A percentile compares a stretch with the other conserved stretches of the same genome.
Conservation (phyloP, 2,113 vertebrate genomes). For the Cottus gobio region DNA sequence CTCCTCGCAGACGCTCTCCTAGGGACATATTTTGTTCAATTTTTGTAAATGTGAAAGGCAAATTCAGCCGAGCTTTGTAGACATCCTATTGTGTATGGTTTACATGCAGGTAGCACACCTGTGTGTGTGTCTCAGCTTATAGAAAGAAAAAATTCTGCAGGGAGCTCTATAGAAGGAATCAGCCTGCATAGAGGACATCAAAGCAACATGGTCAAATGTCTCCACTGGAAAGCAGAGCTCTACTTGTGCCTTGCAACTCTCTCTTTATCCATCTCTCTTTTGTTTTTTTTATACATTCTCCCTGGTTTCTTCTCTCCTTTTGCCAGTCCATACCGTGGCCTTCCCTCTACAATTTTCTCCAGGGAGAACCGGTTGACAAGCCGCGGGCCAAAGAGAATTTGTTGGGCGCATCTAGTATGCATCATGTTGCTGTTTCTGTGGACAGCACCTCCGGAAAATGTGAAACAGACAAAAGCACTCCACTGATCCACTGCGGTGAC, state of each 20-base stretch:
- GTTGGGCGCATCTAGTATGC: conserved; percentile 66
- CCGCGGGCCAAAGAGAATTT: conserved; percentile 65
- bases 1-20: conserved; percentile 23
- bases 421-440: conserved; percentile 48
- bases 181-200: conserved; percentile 55
- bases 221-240: conserved; percentile 44
- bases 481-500: neutral
- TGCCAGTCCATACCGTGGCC: conserved; percentile 40
- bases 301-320: conserved; percentile 50
- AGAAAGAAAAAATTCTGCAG: conserved; percentile 26
- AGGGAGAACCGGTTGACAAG: conserved; percentile 59
- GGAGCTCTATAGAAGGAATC: conserved; percentile 42
- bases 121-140: conserved; percentile 55
- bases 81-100: conserved; percentile 38
- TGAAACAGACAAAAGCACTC: conserved; percentile 11
- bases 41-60: conserved; percentile 50
- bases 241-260: conserved; percentile 7
- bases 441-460: conserved; percentile 29
- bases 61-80: conserved; percentile 63
- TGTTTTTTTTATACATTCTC: conserved; percentile 13
- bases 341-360: conserved; percentile 38
- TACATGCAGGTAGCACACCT: conserved; percentile 53
- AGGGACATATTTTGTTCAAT: conserved; percentile 45
- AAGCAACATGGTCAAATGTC: conserved; percentile 69
- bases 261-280: conserved; percentile 12